Percentiles rank a stretch among this genome's conserved stretches.
phyloP scores from a whole-genome alignment of 2,113 vertebrate species.

The Pterocles gutturalis region DNA sequence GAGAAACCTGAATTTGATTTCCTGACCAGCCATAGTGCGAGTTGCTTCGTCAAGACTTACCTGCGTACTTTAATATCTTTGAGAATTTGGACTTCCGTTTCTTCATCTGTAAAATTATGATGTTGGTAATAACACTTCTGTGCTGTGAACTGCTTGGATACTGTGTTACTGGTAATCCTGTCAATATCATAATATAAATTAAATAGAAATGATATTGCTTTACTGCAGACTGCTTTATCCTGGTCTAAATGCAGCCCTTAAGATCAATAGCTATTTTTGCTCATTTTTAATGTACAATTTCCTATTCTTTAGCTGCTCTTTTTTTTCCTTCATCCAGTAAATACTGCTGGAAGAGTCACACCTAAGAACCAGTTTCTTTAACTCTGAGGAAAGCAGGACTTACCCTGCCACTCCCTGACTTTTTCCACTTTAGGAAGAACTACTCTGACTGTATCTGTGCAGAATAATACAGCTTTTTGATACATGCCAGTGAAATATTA shows the following conservation, averaged over 20 bases:
- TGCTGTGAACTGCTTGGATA: neutral
- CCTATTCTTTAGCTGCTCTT: neutral
- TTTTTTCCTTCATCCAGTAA: neutral
- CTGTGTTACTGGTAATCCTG: neutral
- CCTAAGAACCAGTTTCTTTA: neutral
- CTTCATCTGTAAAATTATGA: neutral
- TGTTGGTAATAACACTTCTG: neutral
- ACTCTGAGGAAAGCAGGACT: neutral
- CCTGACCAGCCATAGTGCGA: neutral
- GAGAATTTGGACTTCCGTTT: neutral
- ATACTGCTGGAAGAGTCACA: neutral
- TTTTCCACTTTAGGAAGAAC: neutral
- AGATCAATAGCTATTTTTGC: neutral
- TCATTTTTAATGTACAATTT: neutral
- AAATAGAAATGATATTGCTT: neutral
- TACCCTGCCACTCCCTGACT: neutral
- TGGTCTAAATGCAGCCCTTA: neutral
- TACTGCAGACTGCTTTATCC: neutral
- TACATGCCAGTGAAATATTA: neutral
- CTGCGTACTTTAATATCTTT: neutral
- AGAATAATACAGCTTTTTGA: neutral
- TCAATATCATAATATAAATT: neutral
- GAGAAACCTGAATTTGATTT: constrained; percentile 30
- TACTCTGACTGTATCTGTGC: neutral
- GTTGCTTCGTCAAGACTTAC: neutral